phyloP scores from a whole-genome alignment of 2,888 invertebrate species.

The Temnothorax rugatulus region DNA sequence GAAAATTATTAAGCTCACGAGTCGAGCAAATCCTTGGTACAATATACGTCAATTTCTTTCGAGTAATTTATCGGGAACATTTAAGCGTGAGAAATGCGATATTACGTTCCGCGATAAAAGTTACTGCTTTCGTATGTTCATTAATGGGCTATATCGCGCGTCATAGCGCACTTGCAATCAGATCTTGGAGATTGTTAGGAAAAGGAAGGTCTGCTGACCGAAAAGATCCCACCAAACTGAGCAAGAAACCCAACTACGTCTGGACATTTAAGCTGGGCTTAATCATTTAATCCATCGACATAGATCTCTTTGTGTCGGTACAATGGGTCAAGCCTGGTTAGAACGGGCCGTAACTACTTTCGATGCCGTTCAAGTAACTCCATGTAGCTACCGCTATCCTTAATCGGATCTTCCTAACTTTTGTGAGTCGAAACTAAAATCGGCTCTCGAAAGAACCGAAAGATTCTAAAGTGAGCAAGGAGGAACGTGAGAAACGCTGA shows the following conservation, averaged over 20 bases:
- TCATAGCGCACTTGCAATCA: background rate
- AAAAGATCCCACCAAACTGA: constrained; percentile 38
- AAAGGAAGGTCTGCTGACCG: constrained; percentile 7
- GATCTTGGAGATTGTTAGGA: constrained; percentile 26
- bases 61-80: background rate
- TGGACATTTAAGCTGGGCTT: constrained; percentile 65
- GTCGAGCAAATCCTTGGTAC: background rate
- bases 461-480: constrained; percentile 40
- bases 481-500: constrained; percentile 26
- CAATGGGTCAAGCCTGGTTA: constrained; percentile 63
- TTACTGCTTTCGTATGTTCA: background rate
- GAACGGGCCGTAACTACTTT: constrained; percentile 67
- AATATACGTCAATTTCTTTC: background rate
- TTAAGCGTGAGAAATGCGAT: background rate
- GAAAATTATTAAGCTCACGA: background rate
- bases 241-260: constrained; percentile 47
- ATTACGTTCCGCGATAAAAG: constrained; percentile 7
- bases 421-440: constrained; percentile 50
- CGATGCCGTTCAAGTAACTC: constrained; percentile 51
- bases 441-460: constrained; percentile 40
- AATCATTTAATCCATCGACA: constrained; percentile 71
- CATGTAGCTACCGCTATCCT: constrained; percentile 50
- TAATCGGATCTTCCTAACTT: constrained; percentile 54
- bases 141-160: constrained; percentile 10
- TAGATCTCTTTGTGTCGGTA: constrained; percentile 66